These are phyloP conservation scores for Trichogramma evanescens DNA, from an alignment of 2,888 invertebrate species.

Conservation along the genomic window DNA sequence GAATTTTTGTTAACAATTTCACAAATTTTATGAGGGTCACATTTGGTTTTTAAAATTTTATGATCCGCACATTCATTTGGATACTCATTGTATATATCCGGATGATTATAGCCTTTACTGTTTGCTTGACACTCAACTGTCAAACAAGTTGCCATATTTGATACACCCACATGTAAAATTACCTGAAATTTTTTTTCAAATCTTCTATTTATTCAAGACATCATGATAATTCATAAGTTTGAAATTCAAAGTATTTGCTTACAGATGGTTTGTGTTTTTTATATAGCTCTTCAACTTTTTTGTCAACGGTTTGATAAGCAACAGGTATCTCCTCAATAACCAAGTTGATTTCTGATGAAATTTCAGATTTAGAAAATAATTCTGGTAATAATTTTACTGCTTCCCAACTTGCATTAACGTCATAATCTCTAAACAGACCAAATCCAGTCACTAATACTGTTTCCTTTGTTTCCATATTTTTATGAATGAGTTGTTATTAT, in stretches of 20 bases:
- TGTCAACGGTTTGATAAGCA: slow-evolving; percentile 63
- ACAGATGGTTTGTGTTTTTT: slow-evolving; percentile 64
- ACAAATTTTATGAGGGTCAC: slow-evolving; percentile 54
- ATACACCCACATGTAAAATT: slow-evolving; percentile 76
- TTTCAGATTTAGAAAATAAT: slow-evolving; percentile 47
- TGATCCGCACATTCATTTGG: slow-evolving; percentile 50
- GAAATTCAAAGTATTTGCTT: slow-evolving; percentile 29
- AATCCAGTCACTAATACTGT: slow-evolving; percentile 66
- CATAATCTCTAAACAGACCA: slow-evolving; percentile 68
- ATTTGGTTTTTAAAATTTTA: slow-evolving; percentile 51
- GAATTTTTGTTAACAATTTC: slow-evolving; percentile 50
- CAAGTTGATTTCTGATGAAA: slow-evolving; percentile 51
- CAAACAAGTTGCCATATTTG: slow-evolving; percentile 54
- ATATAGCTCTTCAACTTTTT: slow-evolving; percentile 63
- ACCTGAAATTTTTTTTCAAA: slow-evolving; percentile 52
- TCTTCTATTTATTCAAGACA: not conserved
- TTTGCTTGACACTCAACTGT: slow-evolving; percentile 66
- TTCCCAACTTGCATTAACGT: slow-evolving; percentile 77
- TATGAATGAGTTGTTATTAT: too few relatives aligned
- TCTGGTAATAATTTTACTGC: slow-evolving; percentile 62
- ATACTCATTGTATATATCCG: slow-evolving; percentile 47
- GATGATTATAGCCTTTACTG: slow-evolving; percentile 53
- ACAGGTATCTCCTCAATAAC: slow-evolving; percentile 62
- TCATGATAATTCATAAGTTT: not conserved
- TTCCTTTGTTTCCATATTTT: slow-evolving; percentile 18